These are phyloP conservation scores for Alexandromys fortis DNA, from an alignment of 2,113 vertebrate genomes.

Conservation along the genomic window DNA sequence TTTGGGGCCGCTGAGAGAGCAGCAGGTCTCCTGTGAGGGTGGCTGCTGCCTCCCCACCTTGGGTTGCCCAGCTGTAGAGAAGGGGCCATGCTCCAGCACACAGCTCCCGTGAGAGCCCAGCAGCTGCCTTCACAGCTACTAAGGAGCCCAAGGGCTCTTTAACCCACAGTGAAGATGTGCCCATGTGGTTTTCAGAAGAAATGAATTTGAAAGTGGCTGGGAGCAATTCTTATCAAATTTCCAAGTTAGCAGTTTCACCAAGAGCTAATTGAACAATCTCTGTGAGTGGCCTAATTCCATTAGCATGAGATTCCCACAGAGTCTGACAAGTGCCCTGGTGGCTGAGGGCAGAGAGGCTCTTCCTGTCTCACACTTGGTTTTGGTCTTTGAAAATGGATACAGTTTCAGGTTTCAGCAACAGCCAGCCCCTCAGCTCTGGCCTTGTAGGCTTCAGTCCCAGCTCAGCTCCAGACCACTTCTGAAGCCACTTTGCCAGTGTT, in stretches of 20 bases:
- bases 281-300: neutral
- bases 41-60: neutral
- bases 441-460: neutral
- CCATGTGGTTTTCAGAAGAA: conserved; percentile 72
- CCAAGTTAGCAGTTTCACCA: conserved; percentile 80
- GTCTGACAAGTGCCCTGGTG: neutral
- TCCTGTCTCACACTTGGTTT: neutral
- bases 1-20: neutral
- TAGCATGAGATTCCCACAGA: neutral
- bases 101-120: neutral
- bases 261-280: conserved; percentile 81
- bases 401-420: neutral
- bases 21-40: neutral
- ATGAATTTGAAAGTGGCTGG: conserved; percentile 77
- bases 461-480: neutral
- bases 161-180: neutral
- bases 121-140: neutral
- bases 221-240: conserved; percentile 81
- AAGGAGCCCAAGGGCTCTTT: neutral
- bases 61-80: neutral
- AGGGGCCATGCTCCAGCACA: neutral
- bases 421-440: conserved; percentile 6
- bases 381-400: conserved; percentile 19
- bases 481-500: neutral
- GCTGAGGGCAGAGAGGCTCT: conserved; percentile 20